These are phyloP conservation scores for Cryptus armator DNA, from an alignment of 2,888 invertebrate genomes.

Conservation along the genomic window DNA sequence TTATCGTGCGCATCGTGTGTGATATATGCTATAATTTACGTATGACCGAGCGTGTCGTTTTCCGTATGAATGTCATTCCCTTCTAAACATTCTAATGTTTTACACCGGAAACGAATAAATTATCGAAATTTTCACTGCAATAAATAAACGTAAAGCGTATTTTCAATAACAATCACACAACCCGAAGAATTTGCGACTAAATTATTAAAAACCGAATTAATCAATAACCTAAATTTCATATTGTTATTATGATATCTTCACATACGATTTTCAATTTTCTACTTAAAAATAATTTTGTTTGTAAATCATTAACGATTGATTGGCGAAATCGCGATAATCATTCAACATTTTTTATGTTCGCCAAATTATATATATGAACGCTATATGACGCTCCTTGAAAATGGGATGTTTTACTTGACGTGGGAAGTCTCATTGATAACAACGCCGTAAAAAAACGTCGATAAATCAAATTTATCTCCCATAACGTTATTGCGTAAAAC, in stretches of 20 bases:
- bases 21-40: not conserved
- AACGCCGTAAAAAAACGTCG: not conserved
- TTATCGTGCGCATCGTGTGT: conserved; percentile 18
- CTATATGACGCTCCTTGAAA: not conserved
- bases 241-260: too few relatives aligned
- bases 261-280: too few relatives aligned
- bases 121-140: too few relatives aligned
- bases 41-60: not conserved
- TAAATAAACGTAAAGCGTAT: too few relatives aligned
- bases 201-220: too few relatives aligned
- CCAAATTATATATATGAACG: not conserved
- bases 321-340: too few relatives aligned
- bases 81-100: not conserved
- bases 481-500: conserved; percentile 3
- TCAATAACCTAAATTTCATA: too few relatives aligned
- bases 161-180: too few relatives aligned
- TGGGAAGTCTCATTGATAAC: not conserved
- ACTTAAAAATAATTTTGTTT: too few relatives aligned
- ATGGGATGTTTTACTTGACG: not conserved
- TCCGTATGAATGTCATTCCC: not conserved
- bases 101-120: not conserved
- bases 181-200: too few relatives aligned
- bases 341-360: too few relatives aligned
- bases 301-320: too few relatives aligned
- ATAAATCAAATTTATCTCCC: not conserved